A percentile compares a stretch with the other conserved stretches of the same genome.
These are phyloP conservation scores for Phrynosoma blainvillii DNA, from an alignment of 2,113 vertebrate species.

Conservation along the genomic window DNA sequence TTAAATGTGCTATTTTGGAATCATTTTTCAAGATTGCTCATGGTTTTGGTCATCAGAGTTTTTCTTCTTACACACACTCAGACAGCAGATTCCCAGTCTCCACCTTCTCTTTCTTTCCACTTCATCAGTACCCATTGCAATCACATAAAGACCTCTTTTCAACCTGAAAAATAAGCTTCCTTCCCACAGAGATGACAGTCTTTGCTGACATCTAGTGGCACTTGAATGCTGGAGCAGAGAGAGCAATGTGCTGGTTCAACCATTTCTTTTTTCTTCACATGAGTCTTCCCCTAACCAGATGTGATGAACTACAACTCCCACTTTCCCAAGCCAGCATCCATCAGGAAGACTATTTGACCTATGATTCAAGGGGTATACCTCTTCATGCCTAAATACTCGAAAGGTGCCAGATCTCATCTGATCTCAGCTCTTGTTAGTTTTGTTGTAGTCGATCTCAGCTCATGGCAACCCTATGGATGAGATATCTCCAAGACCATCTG, in stretches of 20 bases:
- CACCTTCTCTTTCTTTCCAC: neutral
- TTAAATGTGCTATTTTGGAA: neutral
- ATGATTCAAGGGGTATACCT: neutral
- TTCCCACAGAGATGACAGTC: slow-evolving; percentile 46
- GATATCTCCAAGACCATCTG: too few species aligned
- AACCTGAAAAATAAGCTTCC: neutral
- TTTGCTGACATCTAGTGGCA: slow-evolving; percentile 77
- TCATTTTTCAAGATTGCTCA: neutral
- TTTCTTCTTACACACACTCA: neutral
- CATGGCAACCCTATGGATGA: too few species aligned
- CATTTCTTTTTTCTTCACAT: neutral
- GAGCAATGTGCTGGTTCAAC: too few species aligned
- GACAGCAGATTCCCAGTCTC: neutral
- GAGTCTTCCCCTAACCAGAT: neutral
- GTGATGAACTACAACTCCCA: neutral
- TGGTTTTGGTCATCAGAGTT: neutral
- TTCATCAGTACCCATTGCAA: neutral
- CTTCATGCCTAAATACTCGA: neutral
- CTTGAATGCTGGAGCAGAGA: neutral
- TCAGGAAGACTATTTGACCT: neutral
- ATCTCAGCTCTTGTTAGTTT: too few species aligned
- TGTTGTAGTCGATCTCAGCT: too few species aligned
- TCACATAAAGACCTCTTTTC: neutral
- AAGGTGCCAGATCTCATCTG: too few species aligned
- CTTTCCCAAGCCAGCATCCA: neutral